A percentile compares a stretch with the other conserved stretches of the same genome.
phyloP scores from a whole-genome alignment of 1,140 invertebrate genomes.

The Sycobia sp. region DNA sequence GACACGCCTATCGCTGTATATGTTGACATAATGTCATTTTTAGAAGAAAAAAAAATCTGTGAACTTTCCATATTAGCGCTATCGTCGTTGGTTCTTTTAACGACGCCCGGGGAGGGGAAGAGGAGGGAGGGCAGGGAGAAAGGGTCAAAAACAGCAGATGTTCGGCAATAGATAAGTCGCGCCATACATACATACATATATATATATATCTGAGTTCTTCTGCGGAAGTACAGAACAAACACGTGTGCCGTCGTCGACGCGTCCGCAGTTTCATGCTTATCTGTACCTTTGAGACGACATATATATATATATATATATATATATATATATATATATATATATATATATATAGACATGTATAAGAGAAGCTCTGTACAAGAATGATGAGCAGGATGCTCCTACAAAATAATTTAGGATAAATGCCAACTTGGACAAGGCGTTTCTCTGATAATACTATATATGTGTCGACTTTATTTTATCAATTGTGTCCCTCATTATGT shows the following conservation, averaged over 20 bases:
- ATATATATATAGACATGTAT: too few relatives aligned
- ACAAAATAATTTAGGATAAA: neutral
- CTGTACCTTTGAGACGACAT: too few relatives aligned
- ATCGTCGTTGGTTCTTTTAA: too few relatives aligned
- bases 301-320: too few relatives aligned
- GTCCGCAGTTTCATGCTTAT: neutral
- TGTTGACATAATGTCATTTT: too few relatives aligned
- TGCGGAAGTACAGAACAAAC: neutral
- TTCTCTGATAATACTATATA: constrained; percentile 14
- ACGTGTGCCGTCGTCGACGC: neutral
- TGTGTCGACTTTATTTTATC: constrained; percentile 14
- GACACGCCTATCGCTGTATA: too few relatives aligned
- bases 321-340: too few relatives aligned
- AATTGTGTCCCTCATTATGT: neutral
- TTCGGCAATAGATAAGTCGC: constrained; percentile 5
- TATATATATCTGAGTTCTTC: too few relatives aligned
- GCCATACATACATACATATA: constrained; percentile 1
- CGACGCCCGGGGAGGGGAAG: too few relatives aligned
- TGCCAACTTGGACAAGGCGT: neutral
- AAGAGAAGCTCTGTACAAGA: neutral
- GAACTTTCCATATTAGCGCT: too few relatives aligned
- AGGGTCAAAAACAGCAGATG: constrained; percentile 24
- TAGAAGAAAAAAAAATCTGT: too few relatives aligned
- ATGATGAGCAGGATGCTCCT: neutral
- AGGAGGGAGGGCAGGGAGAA: too few relatives aligned